phyloP scores from a whole-genome alignment of 1,140 invertebrate genomes.

The Brachionus plicatilis region DNA sequence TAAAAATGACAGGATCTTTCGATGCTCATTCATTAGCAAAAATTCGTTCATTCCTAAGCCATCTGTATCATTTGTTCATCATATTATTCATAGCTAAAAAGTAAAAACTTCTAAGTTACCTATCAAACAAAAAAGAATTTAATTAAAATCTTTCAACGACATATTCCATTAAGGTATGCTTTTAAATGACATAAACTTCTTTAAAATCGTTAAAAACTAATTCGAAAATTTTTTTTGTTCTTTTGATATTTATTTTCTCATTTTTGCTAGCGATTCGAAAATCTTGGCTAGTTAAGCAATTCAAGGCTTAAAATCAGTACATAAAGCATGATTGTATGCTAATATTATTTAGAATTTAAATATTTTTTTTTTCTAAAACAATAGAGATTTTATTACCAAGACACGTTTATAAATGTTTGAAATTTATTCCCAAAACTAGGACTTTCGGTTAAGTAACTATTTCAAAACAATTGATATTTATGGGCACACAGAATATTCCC shows the following conservation, averaged over 20 bases:
- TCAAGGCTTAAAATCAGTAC: not conserved
- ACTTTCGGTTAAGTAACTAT: not conserved
- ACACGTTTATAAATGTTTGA: not conserved
- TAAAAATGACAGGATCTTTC: not conserved
- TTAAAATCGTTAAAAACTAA: not conserved
- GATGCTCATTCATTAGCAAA: not conserved
- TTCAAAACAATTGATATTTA: not conserved
- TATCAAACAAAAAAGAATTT: not conserved
- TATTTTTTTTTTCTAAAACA: not conserved
- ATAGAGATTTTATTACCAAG: not conserved
- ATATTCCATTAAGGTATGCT: not conserved
- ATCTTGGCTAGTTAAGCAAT: not conserved
- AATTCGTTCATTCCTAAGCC: not conserved
- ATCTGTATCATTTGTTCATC: not conserved
- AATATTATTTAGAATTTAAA: not conserved
- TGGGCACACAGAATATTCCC: not conserved
- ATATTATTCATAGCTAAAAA: not conserved
- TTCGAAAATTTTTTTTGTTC: not conserved
- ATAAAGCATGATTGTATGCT: not conserved
- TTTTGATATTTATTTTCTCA: not conserved
- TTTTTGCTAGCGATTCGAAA: not conserved
- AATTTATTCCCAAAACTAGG: not conserved
- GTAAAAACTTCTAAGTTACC: not conserved
- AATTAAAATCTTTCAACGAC: not conserved
- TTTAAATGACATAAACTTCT: not conserved